phyloP scores from a whole-genome alignment of 2,797 vertebrate genomes.

The Brachyrhaphis roseni region DNA sequence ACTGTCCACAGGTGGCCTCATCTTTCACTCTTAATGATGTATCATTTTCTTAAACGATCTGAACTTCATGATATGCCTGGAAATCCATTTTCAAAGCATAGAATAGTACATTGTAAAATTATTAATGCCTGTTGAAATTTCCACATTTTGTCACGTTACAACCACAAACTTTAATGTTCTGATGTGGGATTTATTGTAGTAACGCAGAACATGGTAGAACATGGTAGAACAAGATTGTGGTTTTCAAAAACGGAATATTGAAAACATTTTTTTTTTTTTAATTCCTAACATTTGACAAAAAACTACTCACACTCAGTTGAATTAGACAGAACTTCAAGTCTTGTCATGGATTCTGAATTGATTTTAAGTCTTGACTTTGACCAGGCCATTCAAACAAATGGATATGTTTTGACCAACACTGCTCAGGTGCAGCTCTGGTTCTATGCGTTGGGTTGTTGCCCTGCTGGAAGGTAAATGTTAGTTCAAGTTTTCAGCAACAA shows the following conservation, averaged over 20 bases:
- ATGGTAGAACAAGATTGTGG: not conserved
- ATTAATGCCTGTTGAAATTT: not conserved
- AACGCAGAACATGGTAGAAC: no score
- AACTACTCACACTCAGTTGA: not conserved
- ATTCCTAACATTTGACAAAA: not conserved
- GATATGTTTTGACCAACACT: not conserved
- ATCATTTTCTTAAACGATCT: not conserved
- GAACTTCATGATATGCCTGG: not conserved
- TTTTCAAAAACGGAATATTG: not conserved
- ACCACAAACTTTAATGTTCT: not conserved
- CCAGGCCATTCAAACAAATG: not conserved
- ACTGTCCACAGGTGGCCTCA: conserved; percentile 15
- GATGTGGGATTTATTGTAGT: not conserved
- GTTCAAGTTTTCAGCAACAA: not conserved
- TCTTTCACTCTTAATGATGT: conserved; percentile 18
- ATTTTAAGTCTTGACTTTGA: not conserved
- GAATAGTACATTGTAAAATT: not conserved
- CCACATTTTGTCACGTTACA: not conserved
- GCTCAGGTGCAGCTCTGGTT: not conserved
- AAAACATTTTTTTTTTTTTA: not conserved
- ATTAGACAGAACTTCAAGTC: not conserved
- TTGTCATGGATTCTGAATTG: not conserved
- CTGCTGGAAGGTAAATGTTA: not conserved
- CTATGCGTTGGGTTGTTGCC: not conserved
- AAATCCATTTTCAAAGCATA: not conserved